Base-by-base conservation (phyloP, 92 coral and sea anemone species). In the Pocillopora meandrina region DNA sequence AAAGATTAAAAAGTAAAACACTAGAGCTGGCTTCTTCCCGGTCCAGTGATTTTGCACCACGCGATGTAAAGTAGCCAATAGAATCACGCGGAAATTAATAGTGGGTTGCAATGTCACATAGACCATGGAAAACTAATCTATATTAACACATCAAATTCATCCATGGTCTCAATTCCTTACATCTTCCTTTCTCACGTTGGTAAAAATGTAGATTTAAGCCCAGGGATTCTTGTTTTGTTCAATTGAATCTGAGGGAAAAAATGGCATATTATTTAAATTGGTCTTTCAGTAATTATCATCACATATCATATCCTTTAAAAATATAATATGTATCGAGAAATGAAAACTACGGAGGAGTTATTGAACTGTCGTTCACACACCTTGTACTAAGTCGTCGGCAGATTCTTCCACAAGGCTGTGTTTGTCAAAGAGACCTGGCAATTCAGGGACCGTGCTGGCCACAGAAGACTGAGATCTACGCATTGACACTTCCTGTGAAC, bases 211-310 rank as follows among this genome's bases (percentile, higher is more conserved):
- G 56, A 20, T 36, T 86, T 76, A 92, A n/a, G 90, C 87, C 98
- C 98, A 95, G 1, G 98, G 98, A 74, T 95, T 95, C 63, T 84
- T 90, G n/a, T 86, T 87, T 83, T 93, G 92, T 55, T 95, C 98
- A 18, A 95, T 93, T 14, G 98, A 95, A 84, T 95, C 98, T 95
- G 77, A 20, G 82, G 69, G 34, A 60, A 58, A 85, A 85, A 56
- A 18, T 42, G 52, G 8, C 8, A 42, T 42, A 42, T 42, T 42
- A 42, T 3, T 42, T 3, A 42, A 42, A 7, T 42, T 7, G 52
- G 52, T 42, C 52, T 42, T 42, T 26, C 31, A 52, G 49, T 19
- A 80, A 14, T 12, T 0, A 34, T 1, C 10, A 13, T 2, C 31
- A 10, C 5, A 68, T 10, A 33, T 42, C 0, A 42, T 42, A 42